Evolutionary conservation across 2,797 vertebrate genomes (phyloP), one percentile per base, ranked within the genome.

Genomic region (Dromococcyx pavoninus): DNA sequence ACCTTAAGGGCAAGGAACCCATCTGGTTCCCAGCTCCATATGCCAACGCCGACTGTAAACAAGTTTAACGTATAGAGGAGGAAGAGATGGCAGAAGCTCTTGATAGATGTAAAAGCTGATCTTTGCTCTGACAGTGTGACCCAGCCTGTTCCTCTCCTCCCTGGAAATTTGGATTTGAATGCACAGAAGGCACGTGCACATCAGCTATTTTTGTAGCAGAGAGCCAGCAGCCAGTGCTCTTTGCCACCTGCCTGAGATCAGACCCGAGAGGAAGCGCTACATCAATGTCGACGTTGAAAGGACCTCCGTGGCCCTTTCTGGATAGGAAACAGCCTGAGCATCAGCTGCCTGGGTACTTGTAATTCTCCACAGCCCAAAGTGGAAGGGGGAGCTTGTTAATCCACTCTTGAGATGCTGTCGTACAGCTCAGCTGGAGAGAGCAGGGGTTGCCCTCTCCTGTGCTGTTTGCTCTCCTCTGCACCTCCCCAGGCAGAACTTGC

Each of bases 361-460:
- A 27, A 8, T 48, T 48, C 65, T 60, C 57, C 18, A 11, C 33
- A 1, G 2, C 18, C 13, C 0, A 0, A 35, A 39, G 44, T 0
- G 0, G 30, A 41, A 13, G 57, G 17, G 56, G 12, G 19, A 41
- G 64, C 33, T 79, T 44, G 64, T 50, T 51, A 48, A 51, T 33
- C 23, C 0, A 0, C 28, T 32, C 56, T 14, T 23, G 62, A 82
- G 27, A 61, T 11, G 33, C 57, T 82, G 71, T 27, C 2, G 2
- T 27, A 8, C 46, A 21, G 56, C 62, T 70, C 61, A 14, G 72
- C 72, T n/a, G 46, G 30, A 23, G 53, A 19, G 69, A 84, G 23
- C 61, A 53, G 56, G 56, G 56, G 35, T 74, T 66, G 46, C 62
- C 57, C 53, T 33, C 44, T 69, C 64, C 32, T 1, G 4, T 8